These are phyloP conservation scores for Dendroctonus ponderosae DNA, from an alignment of 1,140 invertebrate species.

Conservation along the genomic window DNA sequence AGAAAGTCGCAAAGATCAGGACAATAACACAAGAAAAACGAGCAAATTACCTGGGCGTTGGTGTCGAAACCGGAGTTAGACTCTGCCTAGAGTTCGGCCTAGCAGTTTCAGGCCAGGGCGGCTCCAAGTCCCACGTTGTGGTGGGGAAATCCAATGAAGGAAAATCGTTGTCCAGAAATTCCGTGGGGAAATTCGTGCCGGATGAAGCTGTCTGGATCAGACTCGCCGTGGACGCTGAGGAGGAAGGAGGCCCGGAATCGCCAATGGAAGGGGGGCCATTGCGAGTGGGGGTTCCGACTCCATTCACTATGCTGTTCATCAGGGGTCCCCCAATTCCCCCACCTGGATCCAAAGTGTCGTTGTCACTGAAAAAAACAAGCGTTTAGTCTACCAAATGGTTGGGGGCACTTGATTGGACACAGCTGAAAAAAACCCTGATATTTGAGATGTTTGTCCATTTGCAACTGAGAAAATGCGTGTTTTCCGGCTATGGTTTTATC, in stretches of 20 bases:
- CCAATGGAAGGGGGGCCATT: conserved; percentile 41
- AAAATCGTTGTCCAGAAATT: conserved; percentile 57
- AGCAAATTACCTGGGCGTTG: conserved; percentile 51
- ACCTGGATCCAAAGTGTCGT: conserved; percentile 53
- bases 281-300: conserved; percentile 44
- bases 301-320: conserved; percentile 66
- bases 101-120: conserved; percentile 46
- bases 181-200: conserved; percentile 48
- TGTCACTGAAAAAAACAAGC: conserved; percentile 50
- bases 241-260: conserved; percentile 38
- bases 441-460: no score
- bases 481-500: no score
- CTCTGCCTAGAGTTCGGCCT: conserved; percentile 62
- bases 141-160: conserved; percentile 59
- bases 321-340: conserved; percentile 60
- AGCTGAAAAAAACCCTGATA: no score
- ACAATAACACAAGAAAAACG: no score
- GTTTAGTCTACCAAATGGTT: no score
- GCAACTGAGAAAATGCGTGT: no score
- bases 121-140: conserved; percentile 57
- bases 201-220: conserved; percentile 23
- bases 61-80: conserved; percentile 52
- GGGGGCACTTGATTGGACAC: no score
- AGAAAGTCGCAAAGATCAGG: no score
- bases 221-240: conserved; percentile 42